phyloP scores from a whole-genome alignment of 1,140 invertebrate species.

The Aphelenchoides fujianensis region DNA sequence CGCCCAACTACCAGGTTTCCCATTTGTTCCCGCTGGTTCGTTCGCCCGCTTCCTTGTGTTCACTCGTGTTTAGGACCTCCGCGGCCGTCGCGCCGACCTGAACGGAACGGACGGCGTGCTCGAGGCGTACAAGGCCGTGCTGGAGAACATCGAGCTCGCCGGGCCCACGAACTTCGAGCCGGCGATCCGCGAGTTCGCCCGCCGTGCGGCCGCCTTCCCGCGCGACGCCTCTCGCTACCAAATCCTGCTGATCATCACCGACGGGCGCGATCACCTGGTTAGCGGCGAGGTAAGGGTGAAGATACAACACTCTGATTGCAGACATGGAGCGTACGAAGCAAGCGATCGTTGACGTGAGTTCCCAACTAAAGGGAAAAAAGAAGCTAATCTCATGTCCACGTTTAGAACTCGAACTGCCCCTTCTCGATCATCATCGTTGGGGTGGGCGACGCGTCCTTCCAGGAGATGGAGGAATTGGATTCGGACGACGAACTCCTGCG shows the following conservation, averaged over 20 bases:
- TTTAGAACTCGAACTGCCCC: too few species aligned
- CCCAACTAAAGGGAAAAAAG: too few species aligned
- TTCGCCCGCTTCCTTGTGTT: too few species aligned
- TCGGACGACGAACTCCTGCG: constrained; percentile 26
- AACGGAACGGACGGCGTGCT: too few species aligned
- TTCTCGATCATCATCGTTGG: constrained; percentile 50
- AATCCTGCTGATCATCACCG: constrained; percentile 71
- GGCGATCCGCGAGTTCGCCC: constrained; percentile 68
- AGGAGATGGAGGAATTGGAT: constrained; percentile 48
- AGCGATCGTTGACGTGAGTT: too few species aligned
- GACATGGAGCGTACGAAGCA: background rate
- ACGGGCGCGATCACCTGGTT: constrained; percentile 69
- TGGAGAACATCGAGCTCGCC: constrained; percentile 68
- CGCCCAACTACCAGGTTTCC: constrained; percentile 29
- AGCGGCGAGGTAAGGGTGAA: background rate
- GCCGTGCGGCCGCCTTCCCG: constrained; percentile 60
- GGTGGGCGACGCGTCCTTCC: constrained; percentile 44
- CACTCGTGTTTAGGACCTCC: too few species aligned
- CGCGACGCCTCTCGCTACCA: constrained; percentile 64
- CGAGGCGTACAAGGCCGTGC: constrained; percentile 61
- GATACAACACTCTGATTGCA: background rate
- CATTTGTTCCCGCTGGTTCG: constrained; percentile 43
- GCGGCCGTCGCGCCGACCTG: too few species aligned
- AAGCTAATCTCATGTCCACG: too few species aligned
- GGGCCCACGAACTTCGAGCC: constrained; percentile 72